phyloP scores from a whole-genome alignment of 2,797 vertebrate species.

The Enteromius fasciolatus region DNA sequence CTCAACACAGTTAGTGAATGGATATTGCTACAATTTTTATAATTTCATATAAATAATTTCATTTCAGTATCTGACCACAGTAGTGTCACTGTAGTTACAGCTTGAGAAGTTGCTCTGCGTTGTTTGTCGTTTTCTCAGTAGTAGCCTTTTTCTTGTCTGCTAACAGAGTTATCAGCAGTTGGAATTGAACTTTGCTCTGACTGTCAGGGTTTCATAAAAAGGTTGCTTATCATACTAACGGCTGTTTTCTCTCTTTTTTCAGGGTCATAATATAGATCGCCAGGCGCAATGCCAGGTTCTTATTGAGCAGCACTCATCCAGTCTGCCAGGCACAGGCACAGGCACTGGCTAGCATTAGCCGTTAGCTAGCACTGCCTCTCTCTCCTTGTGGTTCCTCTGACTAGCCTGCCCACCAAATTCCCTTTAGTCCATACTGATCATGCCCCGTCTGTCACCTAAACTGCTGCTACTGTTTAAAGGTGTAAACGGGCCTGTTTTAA shows the following conservation, averaged over 20 bases:
- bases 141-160: not conserved
- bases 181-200: not conserved
- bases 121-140: not conserved
- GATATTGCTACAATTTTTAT: too few species aligned
- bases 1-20: not conserved
- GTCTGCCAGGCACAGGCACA: conserved; percentile 68
- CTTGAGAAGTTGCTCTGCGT: not conserved
- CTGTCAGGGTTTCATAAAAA: conserved; percentile 9
- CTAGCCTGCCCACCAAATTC: conserved; percentile 57
- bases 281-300: conserved; percentile 73
- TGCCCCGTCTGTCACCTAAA: conserved; percentile 13
- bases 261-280: conserved; percentile 42
- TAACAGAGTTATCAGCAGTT: not conserved
- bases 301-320: conserved; percentile 73
- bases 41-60: too few species aligned
- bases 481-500: conserved; percentile 2
- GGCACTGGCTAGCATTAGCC: conserved; percentile 71
- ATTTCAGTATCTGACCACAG: not conserved
- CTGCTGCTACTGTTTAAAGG: conserved; percentile 57
- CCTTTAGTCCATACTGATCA: conserved; percentile 16
- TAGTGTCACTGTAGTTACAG: not conserved
- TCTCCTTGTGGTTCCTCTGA: conserved; percentile 55
- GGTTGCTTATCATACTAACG: conserved; percentile 13
- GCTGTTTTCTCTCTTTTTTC: conserved; percentile 49
- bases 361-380: not conserved